A percentile compares a stretch with the other conserved stretches of the same genome.
Conservation (phyloP, 2,888 invertebrate genomes). For the Leucophora obtusa region DNA sequence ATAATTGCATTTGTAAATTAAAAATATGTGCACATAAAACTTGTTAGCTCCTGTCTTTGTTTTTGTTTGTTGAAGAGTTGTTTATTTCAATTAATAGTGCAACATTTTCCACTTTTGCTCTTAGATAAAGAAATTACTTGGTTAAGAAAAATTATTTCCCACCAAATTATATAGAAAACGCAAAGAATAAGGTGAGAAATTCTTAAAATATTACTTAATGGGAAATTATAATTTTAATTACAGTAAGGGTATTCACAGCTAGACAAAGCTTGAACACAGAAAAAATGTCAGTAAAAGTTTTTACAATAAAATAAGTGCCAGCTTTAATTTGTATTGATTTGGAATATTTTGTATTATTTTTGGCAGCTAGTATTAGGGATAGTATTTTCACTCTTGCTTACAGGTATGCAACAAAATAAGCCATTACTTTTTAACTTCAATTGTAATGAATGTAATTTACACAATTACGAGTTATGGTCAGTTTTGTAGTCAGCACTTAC, state of each 20-base stretch:
- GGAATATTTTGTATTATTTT: no score
- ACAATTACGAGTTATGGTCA: no score
- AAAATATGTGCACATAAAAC: neutral
- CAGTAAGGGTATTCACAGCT: neutral
- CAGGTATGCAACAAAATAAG: no score
- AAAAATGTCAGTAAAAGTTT: no score
- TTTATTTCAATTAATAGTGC: constrained; percentile 9
- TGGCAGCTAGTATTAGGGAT: no score
- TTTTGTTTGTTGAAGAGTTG: neutral
- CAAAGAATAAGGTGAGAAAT: constrained; percentile 40
- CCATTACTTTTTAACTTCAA: no score
- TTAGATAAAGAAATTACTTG: neutral
- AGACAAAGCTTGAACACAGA: no score
- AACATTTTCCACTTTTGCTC: constrained; percentile 51
- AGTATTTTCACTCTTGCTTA: no score
- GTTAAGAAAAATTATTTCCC: constrained; percentile 33
- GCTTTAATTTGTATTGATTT: no score
- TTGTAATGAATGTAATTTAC: no score
- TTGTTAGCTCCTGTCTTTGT: constrained; percentile 9
- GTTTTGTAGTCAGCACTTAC: no score
- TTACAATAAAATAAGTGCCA: no score
- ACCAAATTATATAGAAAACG: neutral
- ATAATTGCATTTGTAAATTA: constrained; percentile 5
- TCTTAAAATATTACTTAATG: neutral
- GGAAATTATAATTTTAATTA: neutral